A percentile compares a stretch with the other conserved stretches of the same genome.
phyloP scores from a whole-genome alignment of 2,797 vertebrate species.

The Corythornis leucogaster region DNA sequence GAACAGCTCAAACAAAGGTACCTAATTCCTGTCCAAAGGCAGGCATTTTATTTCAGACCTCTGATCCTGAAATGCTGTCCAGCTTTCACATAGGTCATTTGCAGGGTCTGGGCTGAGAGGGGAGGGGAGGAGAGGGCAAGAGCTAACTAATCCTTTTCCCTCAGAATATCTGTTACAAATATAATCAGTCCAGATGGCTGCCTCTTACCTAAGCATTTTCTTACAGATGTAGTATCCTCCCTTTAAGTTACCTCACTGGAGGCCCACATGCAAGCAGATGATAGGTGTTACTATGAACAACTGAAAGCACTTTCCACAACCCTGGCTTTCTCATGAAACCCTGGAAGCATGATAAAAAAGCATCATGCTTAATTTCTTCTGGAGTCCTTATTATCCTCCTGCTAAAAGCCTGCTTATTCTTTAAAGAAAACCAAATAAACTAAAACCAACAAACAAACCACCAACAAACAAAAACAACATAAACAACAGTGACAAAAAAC shows the following conservation, averaged over 20 bases:
- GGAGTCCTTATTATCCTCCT: conserved; percentile 36
- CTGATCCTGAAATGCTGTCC: not conserved
- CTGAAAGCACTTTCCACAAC: not conserved
- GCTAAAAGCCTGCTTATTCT: conserved; percentile 37
- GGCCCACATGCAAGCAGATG: not conserved
- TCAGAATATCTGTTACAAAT: not conserved
- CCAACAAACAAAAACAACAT: not conserved
- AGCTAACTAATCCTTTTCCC: not conserved
- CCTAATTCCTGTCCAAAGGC: not conserved
- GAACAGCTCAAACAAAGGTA: not conserved
- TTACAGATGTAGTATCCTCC: not conserved
- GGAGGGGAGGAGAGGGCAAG: too few relatives aligned
- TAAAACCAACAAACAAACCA: too few relatives aligned
- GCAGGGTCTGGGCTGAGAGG: too few relatives aligned
- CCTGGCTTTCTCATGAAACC: conserved; percentile 8
- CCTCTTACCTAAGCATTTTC: not conserved
- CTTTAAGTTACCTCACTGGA: not conserved
- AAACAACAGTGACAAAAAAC: too few relatives aligned
- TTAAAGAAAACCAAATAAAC: not conserved
- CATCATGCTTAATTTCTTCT: conserved; percentile 28
- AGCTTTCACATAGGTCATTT: not conserved
- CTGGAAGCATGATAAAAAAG: conserved; percentile 9
- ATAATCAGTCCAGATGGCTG: not conserved
- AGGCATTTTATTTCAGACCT: not conserved
- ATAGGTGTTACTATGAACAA: conserved; percentile 1